These are phyloP conservation scores for Microplitis deprimator DNA, from an alignment of 2,888 invertebrate genomes.

Conservation along the genomic window DNA sequence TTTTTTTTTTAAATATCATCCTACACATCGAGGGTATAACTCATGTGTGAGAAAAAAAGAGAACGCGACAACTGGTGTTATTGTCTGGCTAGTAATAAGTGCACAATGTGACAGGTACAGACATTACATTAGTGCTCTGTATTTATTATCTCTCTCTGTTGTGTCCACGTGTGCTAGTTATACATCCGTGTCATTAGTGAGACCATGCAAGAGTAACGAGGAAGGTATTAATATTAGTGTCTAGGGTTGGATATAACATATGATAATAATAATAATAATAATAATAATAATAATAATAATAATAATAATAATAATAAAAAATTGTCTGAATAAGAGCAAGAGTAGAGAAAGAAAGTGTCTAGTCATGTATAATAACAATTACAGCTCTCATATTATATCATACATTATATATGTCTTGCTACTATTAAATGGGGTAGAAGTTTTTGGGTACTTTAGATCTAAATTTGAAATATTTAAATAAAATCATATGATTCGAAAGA, in stretches of 20 bases:
- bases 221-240: neutral
- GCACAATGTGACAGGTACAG: slow-evolving; percentile 42
- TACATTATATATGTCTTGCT: no score
- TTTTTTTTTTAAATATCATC: slow-evolving; percentile 15
- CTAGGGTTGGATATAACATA: neutral
- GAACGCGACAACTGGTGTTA: slow-evolving; percentile 34
- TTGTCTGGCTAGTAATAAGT: slow-evolving; percentile 46
- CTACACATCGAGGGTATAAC: neutral
- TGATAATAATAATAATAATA: neutral
- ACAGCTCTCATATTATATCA: no score
- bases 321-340: neutral
- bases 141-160: slow-evolving; percentile 18
- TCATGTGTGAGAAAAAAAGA: slow-evolving; percentile 15
- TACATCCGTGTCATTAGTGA: slow-evolving; percentile 38
- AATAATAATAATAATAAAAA: neutral
- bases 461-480: no score
- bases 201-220: slow-evolving; percentile 26
- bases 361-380: no score
- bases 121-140: slow-evolving; percentile 1
- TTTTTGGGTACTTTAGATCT: no score
- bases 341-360: no score
- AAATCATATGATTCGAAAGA: no score
- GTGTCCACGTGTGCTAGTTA: slow-evolving; percentile 26
- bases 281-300: no score
- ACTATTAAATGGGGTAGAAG: no score